Conservation (phyloP, 2,888 invertebrate species). For the Biston betularia region DNA sequence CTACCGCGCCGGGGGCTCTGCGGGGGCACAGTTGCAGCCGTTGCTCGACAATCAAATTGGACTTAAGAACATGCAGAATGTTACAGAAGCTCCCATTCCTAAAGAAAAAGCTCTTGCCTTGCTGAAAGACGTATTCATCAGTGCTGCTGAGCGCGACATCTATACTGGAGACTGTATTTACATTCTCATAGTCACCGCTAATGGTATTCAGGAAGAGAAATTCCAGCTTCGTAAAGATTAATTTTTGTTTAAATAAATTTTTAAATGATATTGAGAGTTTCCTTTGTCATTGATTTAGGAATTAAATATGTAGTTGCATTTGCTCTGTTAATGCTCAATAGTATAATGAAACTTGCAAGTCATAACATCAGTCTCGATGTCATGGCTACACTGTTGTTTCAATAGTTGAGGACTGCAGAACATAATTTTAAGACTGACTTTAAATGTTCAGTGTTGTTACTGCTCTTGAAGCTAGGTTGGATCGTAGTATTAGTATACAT, state of each 20-base stretch:
- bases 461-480: too few species aligned
- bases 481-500: too few species aligned
- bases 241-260: slow-evolving; percentile 55
- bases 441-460: too few species aligned
- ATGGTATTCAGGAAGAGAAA: slow-evolving; percentile 91
- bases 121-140: slow-evolving; percentile 98
- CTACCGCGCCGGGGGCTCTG: slow-evolving; percentile 96
- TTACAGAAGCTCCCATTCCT: slow-evolving; percentile 87
- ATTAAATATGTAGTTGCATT: neutral
- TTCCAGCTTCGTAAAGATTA: slow-evolving; percentile 96
- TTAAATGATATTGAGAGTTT: slow-evolving; percentile 32
- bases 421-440: too few species aligned
- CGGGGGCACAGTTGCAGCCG: slow-evolving; percentile 96
- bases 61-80: slow-evolving; percentile 93
- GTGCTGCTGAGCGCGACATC: slow-evolving; percentile 99
- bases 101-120: slow-evolving; percentile 93
- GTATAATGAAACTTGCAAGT: too few species aligned
- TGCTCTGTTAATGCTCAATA: too few species aligned
- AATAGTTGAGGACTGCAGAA: too few species aligned
- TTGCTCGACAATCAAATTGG: slow-evolving; percentile 98
- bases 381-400: too few species aligned
- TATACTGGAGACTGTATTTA: slow-evolving; percentile 97
- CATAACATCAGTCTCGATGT: too few species aligned
- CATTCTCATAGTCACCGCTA: slow-evolving; percentile 95
- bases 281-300: slow-evolving; percentile 20